Evolutionary conservation across 1,140 invertebrate genomes (phyloP), one percentile per base, ranked within the genome.

Genomic region (Coelopa frigida): DNA sequence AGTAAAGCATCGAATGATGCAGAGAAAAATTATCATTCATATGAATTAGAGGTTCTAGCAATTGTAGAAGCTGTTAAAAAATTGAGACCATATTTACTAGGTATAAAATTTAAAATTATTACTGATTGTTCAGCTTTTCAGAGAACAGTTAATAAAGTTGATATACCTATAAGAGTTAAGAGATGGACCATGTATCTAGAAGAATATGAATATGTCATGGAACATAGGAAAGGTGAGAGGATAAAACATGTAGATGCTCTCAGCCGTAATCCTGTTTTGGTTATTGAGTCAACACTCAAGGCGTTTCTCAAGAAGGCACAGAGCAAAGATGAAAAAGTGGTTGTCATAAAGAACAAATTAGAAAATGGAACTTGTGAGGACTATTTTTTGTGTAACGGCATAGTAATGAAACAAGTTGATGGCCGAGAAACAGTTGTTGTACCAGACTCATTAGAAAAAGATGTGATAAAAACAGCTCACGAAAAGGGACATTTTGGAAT

Each of bases 21-120:
- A 5, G 62, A 72, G 50, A 44, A 40, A 7, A 56, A 54, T 15
- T 71, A 62, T 42, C 53, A 53, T 8, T 67, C 58, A 14, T 71
- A 66, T 48, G 61, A 70, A 40, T 23, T 72, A 2, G 66, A 72
- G 48, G 62, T 79, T 2, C 43, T 63, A 12, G 60, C 60, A 0
- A 57, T 78, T 52, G 70, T 73, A 61, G 74, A 55, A 32, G 52
- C 50, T 10, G 24, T 63, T 7, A 47, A 49, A 21, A 58, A 59
- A 26, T 58, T 61, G 46, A 40, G 53, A 21, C 51, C 64, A 2
- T 53, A 53, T 45, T 36, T 56, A 17, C 7, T 53, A 5, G 54
- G 51, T 1, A 26, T 46, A 8, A 32, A 46, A 7, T 56, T 55
- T 21, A 53, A 53, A 43, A 11, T 55, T 3, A 29, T 51, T 4